Percentiles rank a stretch among this genome's conserved stretches.
Evolutionary conservation across 2,888 invertebrate species (phyloP).

Genomic region (Doris montereyensis): DNA sequence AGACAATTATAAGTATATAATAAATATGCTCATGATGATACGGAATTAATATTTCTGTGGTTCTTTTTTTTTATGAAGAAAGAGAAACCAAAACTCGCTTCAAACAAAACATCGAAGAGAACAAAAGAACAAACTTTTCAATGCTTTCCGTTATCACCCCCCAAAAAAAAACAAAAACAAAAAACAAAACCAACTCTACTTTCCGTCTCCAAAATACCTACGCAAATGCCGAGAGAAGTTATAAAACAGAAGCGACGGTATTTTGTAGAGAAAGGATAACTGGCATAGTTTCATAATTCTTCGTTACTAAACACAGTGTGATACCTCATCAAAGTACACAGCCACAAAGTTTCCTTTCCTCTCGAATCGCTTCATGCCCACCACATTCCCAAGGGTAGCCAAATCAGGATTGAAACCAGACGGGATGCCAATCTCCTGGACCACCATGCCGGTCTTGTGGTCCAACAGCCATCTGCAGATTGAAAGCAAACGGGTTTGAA

Average conservation of each 20-base stretch:
- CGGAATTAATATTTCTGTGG: not conserved
- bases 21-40: too few species aligned
- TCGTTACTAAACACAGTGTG: too few species aligned
- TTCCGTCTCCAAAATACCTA: too few species aligned
- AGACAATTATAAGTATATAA: too few species aligned
- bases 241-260: too few species aligned
- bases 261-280: too few species aligned
- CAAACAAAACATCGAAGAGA: not conserved
- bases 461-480: slow-evolving; percentile 52
- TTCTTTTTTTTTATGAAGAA: not conserved
- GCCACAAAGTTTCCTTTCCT: slow-evolving; percentile 68
- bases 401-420: slow-evolving; percentile 59
- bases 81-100: not conserved
- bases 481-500: not conserved
- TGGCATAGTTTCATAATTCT: too few species aligned
- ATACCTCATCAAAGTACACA: slow-evolving; percentile 73
- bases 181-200: too few species aligned
- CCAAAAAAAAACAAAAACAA: not conserved
- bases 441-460: slow-evolving; percentile 59
- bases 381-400: slow-evolving; percentile 51
- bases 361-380: slow-evolving; percentile 69
- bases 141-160: not conserved
- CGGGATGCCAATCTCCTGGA: slow-evolving; percentile 58
- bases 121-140: not conserved
- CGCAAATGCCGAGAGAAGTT: too few species aligned